Conservation (phyloP, 2,888 invertebrate genomes). For the Hydropsyche betteni region DNA sequence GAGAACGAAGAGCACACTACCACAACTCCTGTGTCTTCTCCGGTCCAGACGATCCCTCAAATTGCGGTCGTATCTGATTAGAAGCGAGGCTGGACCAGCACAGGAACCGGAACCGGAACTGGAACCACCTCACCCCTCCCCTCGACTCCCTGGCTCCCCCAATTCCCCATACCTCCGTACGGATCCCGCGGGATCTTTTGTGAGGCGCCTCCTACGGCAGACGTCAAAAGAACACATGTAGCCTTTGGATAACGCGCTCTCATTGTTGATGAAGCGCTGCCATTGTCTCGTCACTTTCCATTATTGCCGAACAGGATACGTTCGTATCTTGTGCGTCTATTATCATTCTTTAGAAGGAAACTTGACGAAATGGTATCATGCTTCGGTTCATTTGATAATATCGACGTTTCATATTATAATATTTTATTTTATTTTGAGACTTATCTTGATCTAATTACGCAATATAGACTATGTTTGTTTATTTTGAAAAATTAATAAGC, state of each 20-base stretch:
- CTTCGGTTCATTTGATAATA: neutral
- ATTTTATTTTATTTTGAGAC: too few species aligned
- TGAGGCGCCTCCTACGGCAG: slow-evolving; percentile 22
- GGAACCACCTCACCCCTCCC: slow-evolving; percentile 28
- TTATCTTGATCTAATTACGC: too few species aligned
- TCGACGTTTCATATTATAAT: too few species aligned
- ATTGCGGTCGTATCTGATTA: slow-evolving; percentile 47
- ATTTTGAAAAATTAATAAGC: too few species aligned
- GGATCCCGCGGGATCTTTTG: slow-evolving; percentile 15
- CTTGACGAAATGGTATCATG: neutral
- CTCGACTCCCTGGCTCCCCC: slow-evolving; percentile 1
- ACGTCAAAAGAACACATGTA: slow-evolving; percentile 30
- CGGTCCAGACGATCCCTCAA: slow-evolving; percentile 31
- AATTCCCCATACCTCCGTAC: slow-evolving; percentile 1
- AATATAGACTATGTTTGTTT: too few species aligned
- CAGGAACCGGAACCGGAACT: slow-evolving; percentile 51
- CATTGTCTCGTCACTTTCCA: slow-evolving; percentile 20
- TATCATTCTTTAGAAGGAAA: too few species aligned
- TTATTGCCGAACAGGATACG: neutral
- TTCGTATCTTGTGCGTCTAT: too few species aligned
- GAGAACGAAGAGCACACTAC: neutral
- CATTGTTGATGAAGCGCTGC: slow-evolving; percentile 27
- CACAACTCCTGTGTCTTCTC: neutral
- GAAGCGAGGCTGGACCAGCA: slow-evolving; percentile 39
- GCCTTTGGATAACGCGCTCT: slow-evolving; percentile 25